Percentiles rank a stretch among this genome's conserved stretches.
Evolutionary conservation across 1,140 invertebrate genomes (phyloP).

Genomic region (Drosophila quadrilineata): DNA sequence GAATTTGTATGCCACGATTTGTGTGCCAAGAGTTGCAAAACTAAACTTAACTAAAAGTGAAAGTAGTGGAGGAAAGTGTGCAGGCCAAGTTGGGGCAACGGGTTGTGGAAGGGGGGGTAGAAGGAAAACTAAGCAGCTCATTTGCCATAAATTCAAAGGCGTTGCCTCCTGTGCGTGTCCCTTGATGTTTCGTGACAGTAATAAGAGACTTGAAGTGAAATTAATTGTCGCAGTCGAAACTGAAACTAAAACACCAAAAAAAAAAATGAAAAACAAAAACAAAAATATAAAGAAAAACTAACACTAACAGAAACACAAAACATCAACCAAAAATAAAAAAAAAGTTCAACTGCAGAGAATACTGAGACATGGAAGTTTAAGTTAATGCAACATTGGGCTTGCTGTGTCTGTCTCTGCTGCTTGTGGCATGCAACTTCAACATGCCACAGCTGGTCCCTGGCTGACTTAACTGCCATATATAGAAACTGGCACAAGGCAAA

Average conservation of each 20-base stretch:
- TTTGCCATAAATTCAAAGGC: conserved; percentile 60
- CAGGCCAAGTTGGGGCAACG: conserved; percentile 11
- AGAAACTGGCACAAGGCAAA: conserved; percentile 57
- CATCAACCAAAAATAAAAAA: no score
- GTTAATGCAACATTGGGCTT: no score
- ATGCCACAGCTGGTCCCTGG: conserved; percentile 27
- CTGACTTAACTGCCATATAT: conserved; percentile 19
- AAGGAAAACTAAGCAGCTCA: conserved; percentile 29
- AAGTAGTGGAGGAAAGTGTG: neutral
- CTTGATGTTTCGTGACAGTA: conserved; percentile 67
- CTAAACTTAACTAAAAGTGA: conserved; percentile 36
- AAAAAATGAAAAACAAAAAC: neutral
- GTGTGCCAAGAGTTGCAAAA: conserved; percentile 50
- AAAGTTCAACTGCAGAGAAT: no score
- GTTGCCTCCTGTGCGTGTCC: conserved; percentile 53
- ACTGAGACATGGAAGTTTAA: no score
- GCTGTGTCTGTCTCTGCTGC: conserved; percentile 35
- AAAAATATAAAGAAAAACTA: neutral
- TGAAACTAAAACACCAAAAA: conserved; percentile 26
- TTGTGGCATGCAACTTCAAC: conserved; percentile 50
- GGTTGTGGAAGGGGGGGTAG: conserved; percentile 19
- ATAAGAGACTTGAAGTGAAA: conserved; percentile 73
- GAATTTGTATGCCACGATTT: conserved; percentile 43
- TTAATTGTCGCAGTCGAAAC: conserved; percentile 64
- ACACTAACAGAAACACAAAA: no score